Base-by-base conservation (phyloP, 2,113 vertebrate species). In the Hydrochoerus hydrochaeris region DNA sequence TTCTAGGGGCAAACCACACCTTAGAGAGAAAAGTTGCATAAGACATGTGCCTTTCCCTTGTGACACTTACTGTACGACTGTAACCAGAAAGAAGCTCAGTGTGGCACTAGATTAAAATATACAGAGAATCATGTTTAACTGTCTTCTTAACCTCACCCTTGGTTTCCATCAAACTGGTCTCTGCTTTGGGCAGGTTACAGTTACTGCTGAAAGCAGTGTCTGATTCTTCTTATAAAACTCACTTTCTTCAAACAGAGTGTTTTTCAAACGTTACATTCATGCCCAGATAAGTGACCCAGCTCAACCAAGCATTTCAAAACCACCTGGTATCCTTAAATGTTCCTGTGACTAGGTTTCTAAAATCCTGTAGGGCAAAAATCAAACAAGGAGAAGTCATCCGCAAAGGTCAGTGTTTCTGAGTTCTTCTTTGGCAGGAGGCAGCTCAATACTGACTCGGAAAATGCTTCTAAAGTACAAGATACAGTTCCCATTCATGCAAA, bases 221-320 rank as follows among this genome's bases (percentile, higher is more conserved):
- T 35, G 75, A 65, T 54, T 65, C 30, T 24, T 75, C 35, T 63
- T 93, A 2, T 90, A n/a, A 63, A n/a, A 91, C 71, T 19, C 94
- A 3, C 26, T 82, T 94, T 96, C 57, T 95, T 95, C 81, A 44
- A 7, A 52, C 41, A 78, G 46, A 78, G 3, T 65, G 88, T 52
- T 35, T 71, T 62, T 52, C 60, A 32, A 91, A 88, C 19, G 1
- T 69, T 89, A 83, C 26, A 52, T 49, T 65, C n/a, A 90, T 63
- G 0, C 12, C 89, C 26, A 38, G 30, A 75, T 85, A 90, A 96
- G 87, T 96, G 91, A 94, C 35, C 73, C 26, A 28, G 30, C 28
- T 62, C 97, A 97, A 60, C 54, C 49, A 97, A 96, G 80, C 65
- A 88, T 97, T 97, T 98, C 85, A 97, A 67, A 96, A 90, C 88